Evolutionary conservation across 2,888 invertebrate species (phyloP).

Genomic region (Volucella zonaria): DNA sequence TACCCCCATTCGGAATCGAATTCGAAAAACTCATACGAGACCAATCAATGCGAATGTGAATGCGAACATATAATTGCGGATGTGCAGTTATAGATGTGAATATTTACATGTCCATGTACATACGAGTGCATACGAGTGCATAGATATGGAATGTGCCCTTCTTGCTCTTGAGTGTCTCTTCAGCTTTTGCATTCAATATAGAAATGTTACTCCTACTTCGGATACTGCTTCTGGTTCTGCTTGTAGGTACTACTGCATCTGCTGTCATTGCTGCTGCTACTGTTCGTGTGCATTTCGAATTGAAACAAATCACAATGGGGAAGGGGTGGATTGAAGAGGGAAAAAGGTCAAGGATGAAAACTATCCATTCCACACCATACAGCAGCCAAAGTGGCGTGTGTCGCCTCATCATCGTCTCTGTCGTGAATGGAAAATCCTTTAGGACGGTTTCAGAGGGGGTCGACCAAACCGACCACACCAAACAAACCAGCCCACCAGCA

Average conservation of each 20-base stretch:
- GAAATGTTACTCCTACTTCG: no score
- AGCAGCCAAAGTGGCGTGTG: conserved; percentile 51
- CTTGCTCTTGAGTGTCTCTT: not conserved
- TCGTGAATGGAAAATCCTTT: conserved; percentile 22
- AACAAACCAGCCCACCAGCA: conserved; percentile 27
- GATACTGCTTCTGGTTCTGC: no score
- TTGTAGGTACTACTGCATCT: no score
- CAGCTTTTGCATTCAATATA: no score
- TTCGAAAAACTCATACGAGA: conserved; percentile 43
- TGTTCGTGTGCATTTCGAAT: conserved; percentile 50
- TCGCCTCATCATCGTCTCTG: conserved; percentile 11
- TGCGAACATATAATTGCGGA: no score
- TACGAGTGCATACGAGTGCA: no score
- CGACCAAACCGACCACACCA: not conserved
- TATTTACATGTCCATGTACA: no score
- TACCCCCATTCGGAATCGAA: not conserved
- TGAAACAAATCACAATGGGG: conserved; percentile 61
- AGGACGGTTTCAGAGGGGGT: conserved; percentile 32
- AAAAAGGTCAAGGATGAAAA: conserved; percentile 69
- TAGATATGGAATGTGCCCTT: conserved; percentile 16
- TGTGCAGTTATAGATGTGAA: no score
- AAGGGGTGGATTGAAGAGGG: conserved; percentile 1
- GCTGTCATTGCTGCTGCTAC: not conserved
- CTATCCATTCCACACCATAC: conserved; percentile 19
- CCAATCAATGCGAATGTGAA: conserved; percentile 57